Base-by-base conservation (phyloP, 2,113 vertebrate genomes). In the Platichthys stellatus region DNA sequence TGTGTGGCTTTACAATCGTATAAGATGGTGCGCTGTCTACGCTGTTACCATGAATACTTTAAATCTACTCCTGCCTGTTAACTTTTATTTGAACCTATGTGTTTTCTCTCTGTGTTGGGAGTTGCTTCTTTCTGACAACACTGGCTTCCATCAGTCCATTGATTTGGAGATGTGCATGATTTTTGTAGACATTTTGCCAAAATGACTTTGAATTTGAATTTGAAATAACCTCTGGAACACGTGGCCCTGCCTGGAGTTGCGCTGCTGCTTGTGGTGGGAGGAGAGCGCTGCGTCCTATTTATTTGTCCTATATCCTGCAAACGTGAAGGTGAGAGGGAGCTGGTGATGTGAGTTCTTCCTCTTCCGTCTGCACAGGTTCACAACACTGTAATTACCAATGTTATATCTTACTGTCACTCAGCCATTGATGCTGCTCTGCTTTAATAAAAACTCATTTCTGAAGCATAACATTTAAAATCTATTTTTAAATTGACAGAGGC, bases 251-350 rank as follows among this genome's bases (percentile, higher is more conserved):
- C 35, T 67, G 35, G 26, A 31, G 23, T 59, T 72, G 62, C 8
- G 45, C 53, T 56, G 53, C 49, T 62, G 45, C n/a, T 47, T 35
- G 70, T 62, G 67, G 49, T 18, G 51, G 5, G 60, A 56, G 45
- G 40, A 21, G 54, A 24, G 43, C 74, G 23, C 51, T 10, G 24
- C 59, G 76, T 57, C 73, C 63, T 72, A 60, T 77, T 75, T 73
- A 56, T 73, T 56, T 76, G 59, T 76, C 68, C 69, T 80, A 69
- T 56, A 72, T 60, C 24, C 23, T 47, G 63, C 23, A 35, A 60
- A 72, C 62, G 20, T 78, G 57, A 67, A 72, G 43, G 63, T 83
- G 28, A 72, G 67, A 53, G 23, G 28, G 15, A 53, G n/a, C 43
- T 28, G n/a, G 54, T 62, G 51, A 56, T 69, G 70, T 83, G 23